phyloP scores from a whole-genome alignment of 64 coral and sea anemone species.

The Catalaphyllia jardinei region DNA sequence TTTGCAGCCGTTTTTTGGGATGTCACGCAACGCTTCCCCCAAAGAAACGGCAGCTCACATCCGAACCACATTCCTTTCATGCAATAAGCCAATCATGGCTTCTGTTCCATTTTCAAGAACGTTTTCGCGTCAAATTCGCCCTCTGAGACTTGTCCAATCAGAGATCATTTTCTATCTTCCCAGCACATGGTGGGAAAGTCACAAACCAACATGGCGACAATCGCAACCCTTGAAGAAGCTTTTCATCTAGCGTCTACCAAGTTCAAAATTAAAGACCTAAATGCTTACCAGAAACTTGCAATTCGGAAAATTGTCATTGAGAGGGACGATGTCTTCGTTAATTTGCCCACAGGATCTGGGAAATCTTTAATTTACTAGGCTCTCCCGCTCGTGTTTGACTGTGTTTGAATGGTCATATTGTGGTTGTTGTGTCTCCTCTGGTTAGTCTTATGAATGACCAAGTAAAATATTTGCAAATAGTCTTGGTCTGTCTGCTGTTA shows the following conservation, averaged over 20 bases:
- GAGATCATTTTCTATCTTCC: no score
- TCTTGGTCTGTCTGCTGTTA: not conserved
- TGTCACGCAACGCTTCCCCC: no score
- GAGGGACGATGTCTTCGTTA: not conserved
- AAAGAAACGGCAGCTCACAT: no score
- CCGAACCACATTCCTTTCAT: no score
- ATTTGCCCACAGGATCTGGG: not conserved
- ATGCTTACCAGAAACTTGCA: not conserved
- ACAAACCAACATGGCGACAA: not conserved
- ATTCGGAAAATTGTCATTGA: not conserved
- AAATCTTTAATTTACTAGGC: not conserved
- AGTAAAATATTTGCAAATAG: constrained; percentile 1
- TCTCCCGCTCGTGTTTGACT: not conserved
- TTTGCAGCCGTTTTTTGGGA: no score
- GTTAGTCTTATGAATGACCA: constrained; percentile 17
- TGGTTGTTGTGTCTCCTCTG: not conserved
- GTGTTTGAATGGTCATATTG: not conserved
- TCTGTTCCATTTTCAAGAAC: no score
- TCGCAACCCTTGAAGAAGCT: not conserved
- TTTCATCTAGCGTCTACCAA: not conserved
- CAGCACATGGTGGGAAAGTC: no score
- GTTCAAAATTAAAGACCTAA: not conserved
- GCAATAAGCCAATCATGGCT: no score
- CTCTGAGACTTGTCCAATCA: no score
- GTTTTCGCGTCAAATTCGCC: no score